Evolutionary conservation across 2,797 vertebrate species (phyloP).

Genomic region (Luscinia luscinia): DNA sequence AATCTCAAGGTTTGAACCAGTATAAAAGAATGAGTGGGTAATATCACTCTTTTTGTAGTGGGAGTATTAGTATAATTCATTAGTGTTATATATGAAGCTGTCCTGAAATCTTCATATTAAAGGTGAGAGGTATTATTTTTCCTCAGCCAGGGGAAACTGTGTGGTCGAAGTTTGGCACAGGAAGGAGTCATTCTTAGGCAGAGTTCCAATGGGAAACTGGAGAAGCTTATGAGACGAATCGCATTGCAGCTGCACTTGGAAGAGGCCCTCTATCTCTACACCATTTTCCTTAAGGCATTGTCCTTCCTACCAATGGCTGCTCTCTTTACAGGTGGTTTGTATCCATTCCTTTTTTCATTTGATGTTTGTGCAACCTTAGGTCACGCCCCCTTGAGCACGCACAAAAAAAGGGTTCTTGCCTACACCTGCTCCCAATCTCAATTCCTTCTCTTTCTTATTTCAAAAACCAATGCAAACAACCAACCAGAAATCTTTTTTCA

Average conservation of each 20-base stretch:
- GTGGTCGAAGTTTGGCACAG: neutral
- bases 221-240: neutral
- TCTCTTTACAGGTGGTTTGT: neutral
- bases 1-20: neutral
- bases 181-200: neutral
- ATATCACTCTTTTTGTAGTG: neutral
- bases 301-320: neutral
- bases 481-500: neutral
- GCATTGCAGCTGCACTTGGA: neutral
- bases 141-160: neutral
- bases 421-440: neutral
- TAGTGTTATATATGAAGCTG: slow-evolving; percentile 4
- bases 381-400: neutral
- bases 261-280: neutral
- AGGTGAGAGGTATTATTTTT: neutral
- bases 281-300: neutral
- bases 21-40: neutral
- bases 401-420: neutral
- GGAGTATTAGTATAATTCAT: neutral
- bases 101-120: neutral
- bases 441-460: neutral
- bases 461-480: neutral
- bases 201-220: neutral
- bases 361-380: neutral
- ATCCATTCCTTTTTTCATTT: neutral